These are phyloP conservation scores for Anthrax anthrax DNA, from an alignment of 2,888 invertebrate species.

Conservation along the genomic window DNA sequence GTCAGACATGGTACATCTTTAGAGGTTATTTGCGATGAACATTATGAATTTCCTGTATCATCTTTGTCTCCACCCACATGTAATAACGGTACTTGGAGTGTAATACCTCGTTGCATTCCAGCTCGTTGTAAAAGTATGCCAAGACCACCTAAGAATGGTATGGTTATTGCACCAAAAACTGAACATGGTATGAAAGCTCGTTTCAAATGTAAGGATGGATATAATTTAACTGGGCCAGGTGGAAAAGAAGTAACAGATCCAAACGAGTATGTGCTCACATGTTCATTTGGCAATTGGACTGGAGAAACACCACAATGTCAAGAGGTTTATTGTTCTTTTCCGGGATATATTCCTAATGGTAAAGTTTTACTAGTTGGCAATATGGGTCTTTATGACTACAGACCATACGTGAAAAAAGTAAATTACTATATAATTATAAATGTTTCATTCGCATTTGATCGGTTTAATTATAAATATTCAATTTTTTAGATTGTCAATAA, in stretches of 20 bases:
- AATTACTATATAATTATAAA: constrained; percentile 15
- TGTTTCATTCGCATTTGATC: too few relatives aligned
- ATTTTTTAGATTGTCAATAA: constrained; percentile 59
- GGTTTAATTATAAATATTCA: too few relatives aligned
- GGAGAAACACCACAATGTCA: constrained; percentile 77
- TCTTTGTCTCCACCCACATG: constrained; percentile 67
- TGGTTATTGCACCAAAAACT: constrained; percentile 95
- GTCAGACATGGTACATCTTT: constrained; percentile 51
- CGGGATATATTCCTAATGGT: constrained; percentile 77
- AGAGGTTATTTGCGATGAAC: constrained; percentile 66
- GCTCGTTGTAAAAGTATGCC: constrained; percentile 77
- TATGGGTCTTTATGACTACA: constrained; percentile 90
- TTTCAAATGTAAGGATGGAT: constrained; percentile 90
- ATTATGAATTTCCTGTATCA: constrained; percentile 68
- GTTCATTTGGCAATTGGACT: constrained; percentile 91
- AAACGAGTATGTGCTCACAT: constrained; percentile 58
- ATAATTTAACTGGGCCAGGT: constrained; percentile 54
- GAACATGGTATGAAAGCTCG: constrained; percentile 91
- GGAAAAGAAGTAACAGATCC: constrained; percentile 35
- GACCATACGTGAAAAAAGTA: constrained; percentile 83
- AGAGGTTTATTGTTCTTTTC: constrained; percentile 85
- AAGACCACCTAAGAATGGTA: constrained; percentile 74
- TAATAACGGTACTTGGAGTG: constrained; percentile 91
- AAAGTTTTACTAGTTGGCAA: constrained; percentile 85
- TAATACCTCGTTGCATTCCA: constrained; percentile 72